Conservation (phyloP, 2,888 invertebrate genomes). For the Meandrusa payeni region DNA sequence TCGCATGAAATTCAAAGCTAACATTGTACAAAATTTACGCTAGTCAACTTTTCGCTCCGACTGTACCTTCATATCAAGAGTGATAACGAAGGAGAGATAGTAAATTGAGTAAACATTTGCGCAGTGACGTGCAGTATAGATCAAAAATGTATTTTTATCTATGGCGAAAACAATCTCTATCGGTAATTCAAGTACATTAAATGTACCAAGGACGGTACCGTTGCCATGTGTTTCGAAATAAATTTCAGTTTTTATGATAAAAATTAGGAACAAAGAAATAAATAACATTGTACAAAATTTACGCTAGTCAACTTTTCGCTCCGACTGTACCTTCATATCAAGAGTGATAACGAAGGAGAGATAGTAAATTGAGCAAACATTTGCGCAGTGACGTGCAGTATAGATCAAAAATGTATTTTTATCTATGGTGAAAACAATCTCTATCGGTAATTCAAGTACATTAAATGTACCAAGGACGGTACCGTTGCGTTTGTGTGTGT, state of each 20-base stretch:
- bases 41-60: slow-evolving; percentile 26
- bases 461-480: slow-evolving; percentile 59
- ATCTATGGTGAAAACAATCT: slow-evolving; percentile 39
- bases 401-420: slow-evolving; percentile 32
- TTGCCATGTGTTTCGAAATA: slow-evolving; percentile 3
- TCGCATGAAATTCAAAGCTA: too few relatives aligned
- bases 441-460: slow-evolving; percentile 38
- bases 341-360: slow-evolving; percentile 32
- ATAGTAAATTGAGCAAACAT: slow-evolving; percentile 59
- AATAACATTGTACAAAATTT: too few relatives aligned
- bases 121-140: slow-evolving; percentile 48
- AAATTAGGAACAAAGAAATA: too few relatives aligned
- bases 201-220: slow-evolving; percentile 61
- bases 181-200: slow-evolving; percentile 41
- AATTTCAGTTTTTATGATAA: too few relatives aligned
- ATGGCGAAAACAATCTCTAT: slow-evolving; percentile 41
- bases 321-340: slow-evolving; percentile 33
- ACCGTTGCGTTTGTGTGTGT: too few relatives aligned
- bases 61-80: slow-evolving; percentile 33
- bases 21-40: too few relatives aligned
- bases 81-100: slow-evolving; percentile 40
- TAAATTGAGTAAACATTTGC: slow-evolving; percentile 58
- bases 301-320: too few relatives aligned
- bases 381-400: slow-evolving; percentile 52
- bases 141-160: slow-evolving; percentile 30